phyloP scores from a whole-genome alignment of 2,888 invertebrate genomes.

The Mimumesa dahlbomi region DNA sequence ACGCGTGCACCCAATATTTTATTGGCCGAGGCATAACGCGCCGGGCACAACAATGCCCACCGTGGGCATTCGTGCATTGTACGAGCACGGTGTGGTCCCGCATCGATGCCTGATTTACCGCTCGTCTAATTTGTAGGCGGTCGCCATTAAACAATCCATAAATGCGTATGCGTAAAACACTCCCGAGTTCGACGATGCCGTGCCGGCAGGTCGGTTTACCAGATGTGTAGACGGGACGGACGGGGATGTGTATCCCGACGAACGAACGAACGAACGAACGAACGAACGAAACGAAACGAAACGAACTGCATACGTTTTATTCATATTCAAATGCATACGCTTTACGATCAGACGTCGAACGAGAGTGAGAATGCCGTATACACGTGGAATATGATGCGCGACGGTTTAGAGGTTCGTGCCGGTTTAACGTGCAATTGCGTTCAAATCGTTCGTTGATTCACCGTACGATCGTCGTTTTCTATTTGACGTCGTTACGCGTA shows the following conservation, averaged over 20 bases:
- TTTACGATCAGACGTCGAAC: constrained; percentile 74
- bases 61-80: constrained; percentile 64
- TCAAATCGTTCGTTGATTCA: neutral
- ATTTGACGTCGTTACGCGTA: neutral
- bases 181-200: constrained; percentile 57
- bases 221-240: neutral
- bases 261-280: constrained; percentile 26
- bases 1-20: constrained; percentile 68
- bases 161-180: constrained; percentile 78
- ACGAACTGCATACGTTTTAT: constrained; percentile 73
- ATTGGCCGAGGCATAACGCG: constrained; percentile 52
- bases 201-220: constrained; percentile 17
- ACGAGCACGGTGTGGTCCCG: constrained; percentile 73
- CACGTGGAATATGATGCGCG: neutral
- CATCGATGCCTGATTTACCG: constrained; percentile 79
- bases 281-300: no score
- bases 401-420: constrained; percentile 34
- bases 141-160: constrained; percentile 80
- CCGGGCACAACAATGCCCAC: constrained; percentile 55
- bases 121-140: constrained; percentile 80
- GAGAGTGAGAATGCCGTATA: constrained; percentile 29
- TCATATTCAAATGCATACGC: constrained; percentile 77
- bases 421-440: neutral
- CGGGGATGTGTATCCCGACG: no score
- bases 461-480: neutral